Conservation (phyloP, 1,140 invertebrate species). For the Antheraea mylitta region DNA sequence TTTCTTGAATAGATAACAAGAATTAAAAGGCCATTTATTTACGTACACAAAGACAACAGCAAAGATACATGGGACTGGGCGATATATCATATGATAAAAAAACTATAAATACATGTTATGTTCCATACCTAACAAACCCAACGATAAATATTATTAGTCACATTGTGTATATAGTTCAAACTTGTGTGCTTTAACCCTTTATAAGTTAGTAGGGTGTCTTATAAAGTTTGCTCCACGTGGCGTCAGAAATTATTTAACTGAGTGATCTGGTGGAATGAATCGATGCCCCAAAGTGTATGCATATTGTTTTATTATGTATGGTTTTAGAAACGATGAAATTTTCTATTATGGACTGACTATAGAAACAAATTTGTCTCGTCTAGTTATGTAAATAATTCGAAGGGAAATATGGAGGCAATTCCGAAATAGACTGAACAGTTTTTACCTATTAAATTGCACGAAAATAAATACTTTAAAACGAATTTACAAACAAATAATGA, state of each 20-base stretch:
- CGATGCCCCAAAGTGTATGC: background rate
- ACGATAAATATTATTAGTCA: constrained; percentile 17
- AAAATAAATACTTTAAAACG: too few species aligned
- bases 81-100: constrained; percentile 6
- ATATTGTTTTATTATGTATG: too few species aligned
- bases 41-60: constrained; percentile 22
- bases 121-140: constrained; percentile 6
- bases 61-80: constrained; percentile 20
- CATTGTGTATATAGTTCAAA: constrained; percentile 17
- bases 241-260: too few species aligned
- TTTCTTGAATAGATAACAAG: background rate
- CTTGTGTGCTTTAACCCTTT: constrained; percentile 6
- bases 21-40: constrained; percentile 10
- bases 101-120: background rate
- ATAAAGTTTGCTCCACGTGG: background rate
- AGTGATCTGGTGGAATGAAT: background rate
- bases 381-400: too few species aligned
- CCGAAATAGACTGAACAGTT: too few species aligned
- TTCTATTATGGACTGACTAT: too few species aligned
- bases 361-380: too few species aligned
- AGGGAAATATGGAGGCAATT: too few species aligned
- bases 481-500: too few species aligned
- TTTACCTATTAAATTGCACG: too few species aligned
- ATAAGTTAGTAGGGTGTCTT: constrained; percentile 16
- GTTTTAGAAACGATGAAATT: too few species aligned